Conservation (phyloP, 2,797 vertebrate species). For the Phrynocephalus vlangalii region DNA sequence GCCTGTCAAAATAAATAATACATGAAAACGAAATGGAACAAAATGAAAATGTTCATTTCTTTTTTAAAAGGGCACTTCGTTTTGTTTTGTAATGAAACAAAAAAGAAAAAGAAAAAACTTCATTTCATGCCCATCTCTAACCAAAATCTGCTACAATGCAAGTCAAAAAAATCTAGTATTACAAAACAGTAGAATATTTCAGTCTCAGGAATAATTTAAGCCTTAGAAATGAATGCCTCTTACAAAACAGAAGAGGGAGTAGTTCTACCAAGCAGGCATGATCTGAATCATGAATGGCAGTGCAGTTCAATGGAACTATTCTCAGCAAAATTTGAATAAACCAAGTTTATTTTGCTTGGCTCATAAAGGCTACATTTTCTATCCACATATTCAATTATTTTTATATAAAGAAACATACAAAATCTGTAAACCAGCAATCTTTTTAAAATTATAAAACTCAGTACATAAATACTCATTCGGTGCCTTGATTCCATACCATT, state of each 20-base stretch:
- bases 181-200: not conserved
- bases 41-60: too few species aligned
- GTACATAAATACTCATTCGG: too few species aligned
- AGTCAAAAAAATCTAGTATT: not conserved
- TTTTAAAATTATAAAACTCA: not conserved
- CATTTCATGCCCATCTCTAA: not conserved
- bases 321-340: not conserved
- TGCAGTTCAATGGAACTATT: not conserved
- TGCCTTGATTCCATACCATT: not conserved
- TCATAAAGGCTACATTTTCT: not conserved
- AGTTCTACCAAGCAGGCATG: constrained; percentile 10
- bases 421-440: not conserved
- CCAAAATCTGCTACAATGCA: not conserved
- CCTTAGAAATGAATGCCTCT: not conserved
- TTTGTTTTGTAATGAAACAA: not conserved
- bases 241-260: constrained; percentile 18
- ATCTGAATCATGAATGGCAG: not conserved
- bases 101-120: too few species aligned
- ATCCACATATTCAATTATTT: not conserved
- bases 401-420: not conserved
- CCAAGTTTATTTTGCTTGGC: constrained; percentile 4
- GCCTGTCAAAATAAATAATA: too few species aligned
- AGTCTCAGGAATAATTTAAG: not conserved
- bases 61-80: not conserved
- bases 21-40: too few species aligned